Evolutionary conservation across 2,888 invertebrate species (phyloP).

Genomic region (Schizaphis graminum): DNA sequence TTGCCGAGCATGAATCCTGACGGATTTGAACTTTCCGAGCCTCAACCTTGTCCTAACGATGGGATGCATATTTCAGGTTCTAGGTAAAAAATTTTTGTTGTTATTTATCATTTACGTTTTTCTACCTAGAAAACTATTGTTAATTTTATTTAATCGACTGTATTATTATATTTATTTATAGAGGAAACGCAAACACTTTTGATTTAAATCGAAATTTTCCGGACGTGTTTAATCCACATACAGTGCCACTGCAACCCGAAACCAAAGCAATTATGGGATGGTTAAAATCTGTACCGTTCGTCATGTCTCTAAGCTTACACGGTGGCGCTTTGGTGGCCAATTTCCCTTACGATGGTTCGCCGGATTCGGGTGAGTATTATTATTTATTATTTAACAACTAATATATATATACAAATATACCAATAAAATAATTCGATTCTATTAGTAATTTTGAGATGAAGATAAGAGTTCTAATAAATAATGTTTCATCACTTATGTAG

Average conservation of each 20-base stretch:
- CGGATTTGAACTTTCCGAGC: constrained; percentile 72
- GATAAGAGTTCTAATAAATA: too few relatives aligned
- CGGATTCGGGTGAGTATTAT: constrained; percentile 70
- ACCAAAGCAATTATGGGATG: constrained; percentile 76
- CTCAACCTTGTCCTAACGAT: constrained; percentile 32
- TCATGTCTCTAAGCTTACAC: constrained; percentile 78
- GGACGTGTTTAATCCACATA: constrained; percentile 73
- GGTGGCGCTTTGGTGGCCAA: constrained; percentile 80
- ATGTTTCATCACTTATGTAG: background rate
- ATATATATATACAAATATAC: background rate
- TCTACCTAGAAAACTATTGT: background rate
- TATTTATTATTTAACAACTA: constrained; percentile 13
- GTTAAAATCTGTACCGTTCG: constrained; percentile 75
- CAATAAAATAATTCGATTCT: too few relatives aligned
- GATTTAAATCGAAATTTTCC: constrained; percentile 78
- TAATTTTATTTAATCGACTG: background rate
- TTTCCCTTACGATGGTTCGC: constrained; percentile 78
- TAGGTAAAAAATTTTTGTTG: constrained; percentile 11
- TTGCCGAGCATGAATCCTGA: constrained; percentile 79
- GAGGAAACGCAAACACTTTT: constrained; percentile 70
- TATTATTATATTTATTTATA: constrained; percentile 67
- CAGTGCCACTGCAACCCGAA: constrained; percentile 73
- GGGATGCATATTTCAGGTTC: background rate
- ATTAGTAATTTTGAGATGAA: too few relatives aligned
- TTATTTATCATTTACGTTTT: background rate